phyloP scores from a whole-genome alignment of 2,888 invertebrate species.

The Platypus cylindrus region DNA sequence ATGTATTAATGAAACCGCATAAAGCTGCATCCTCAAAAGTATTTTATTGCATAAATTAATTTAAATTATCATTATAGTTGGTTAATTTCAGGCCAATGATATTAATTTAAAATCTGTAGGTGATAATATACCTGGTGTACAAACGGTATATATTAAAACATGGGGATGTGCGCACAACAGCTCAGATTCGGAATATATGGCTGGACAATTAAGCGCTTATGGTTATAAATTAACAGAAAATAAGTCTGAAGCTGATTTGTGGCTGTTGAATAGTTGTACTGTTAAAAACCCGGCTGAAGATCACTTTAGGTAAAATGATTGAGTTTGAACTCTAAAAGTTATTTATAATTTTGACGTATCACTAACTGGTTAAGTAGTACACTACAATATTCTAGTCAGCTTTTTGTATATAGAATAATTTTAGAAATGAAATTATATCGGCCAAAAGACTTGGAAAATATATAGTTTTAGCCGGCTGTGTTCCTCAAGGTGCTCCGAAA shows the following conservation, averaged over 20 bases:
- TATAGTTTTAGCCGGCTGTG: slow-evolving; percentile 94
- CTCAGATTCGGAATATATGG: slow-evolving; percentile 98
- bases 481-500: slow-evolving; percentile 85
- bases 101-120: slow-evolving; percentile 20
- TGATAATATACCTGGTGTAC: slow-evolving; percentile 51
- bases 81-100: no score
- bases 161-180: slow-evolving; percentile 99
- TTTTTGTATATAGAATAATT: not conserved
- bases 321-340: slow-evolving; percentile 1
- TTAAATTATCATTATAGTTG: no score
- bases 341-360: slow-evolving; percentile 1
- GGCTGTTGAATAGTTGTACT: slow-evolving; percentile 95
- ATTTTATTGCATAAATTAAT: slow-evolving; percentile 12
- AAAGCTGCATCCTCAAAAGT: no score
- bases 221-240: slow-evolving; percentile 78
- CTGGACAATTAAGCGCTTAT: slow-evolving; percentile 77
- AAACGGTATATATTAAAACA: slow-evolving; percentile 77
- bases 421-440: slow-evolving; percentile 68
- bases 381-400: not conserved
- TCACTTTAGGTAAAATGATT: slow-evolving; percentile 56
- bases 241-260: slow-evolving; percentile 73
- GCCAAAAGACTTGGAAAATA: slow-evolving; percentile 64
- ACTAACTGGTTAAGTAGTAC: not conserved
- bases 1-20: slow-evolving; percentile 50
- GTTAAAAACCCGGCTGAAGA: slow-evolving; percentile 97